Evolutionary conservation across 2,113 vertebrate species (phyloP), one percentile per base, ranked within the genome.

Genomic region (Psammodynastes pulverulentus): DNA sequence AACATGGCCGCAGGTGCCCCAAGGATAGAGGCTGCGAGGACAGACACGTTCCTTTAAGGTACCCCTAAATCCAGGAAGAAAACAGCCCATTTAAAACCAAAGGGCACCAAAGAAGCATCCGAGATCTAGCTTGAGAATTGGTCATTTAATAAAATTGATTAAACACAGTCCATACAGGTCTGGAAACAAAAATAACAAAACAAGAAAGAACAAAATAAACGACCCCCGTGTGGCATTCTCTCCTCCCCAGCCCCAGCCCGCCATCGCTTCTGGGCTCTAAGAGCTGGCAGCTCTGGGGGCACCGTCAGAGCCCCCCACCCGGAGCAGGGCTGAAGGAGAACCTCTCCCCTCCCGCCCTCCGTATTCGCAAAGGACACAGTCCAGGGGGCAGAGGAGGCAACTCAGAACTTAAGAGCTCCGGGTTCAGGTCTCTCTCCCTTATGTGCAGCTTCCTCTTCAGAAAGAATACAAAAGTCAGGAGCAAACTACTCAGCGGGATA

Each of bases 131-230:
- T 95, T 96, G 95, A 97, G 96, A 97, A 92, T 94, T 87, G 90
- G 39, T 96, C 1, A 0, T 97, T 97, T 97, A 97, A 97, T 97
- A 96, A 97, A 97, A 97, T 94, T 62, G 48, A 85, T 62, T 58
- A 95, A 94, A 95, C 95, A 94, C 95, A 96, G n/a, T 95, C 91
- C 87, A 72, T 90, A 94, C 92, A 93, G 43, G 90, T 90, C 48
- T 1, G 0, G 93, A 92, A 90, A 89, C 87, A 72, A 43, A 92
- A 87, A n/a, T 5, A 67, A 34, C 34, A 79, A 34, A 0, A 0
- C 0, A 79, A 84, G 58, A 46, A 90, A 90, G 43, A 85, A 86
- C n/a, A 72, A 89, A 87, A 87, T 39, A 52, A 34, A 24, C 46
- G 1, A 56, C 34, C 84, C 1, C 48, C 1, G 17, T 29, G 9